Evolutionary conservation across 2,888 invertebrate genomes (phyloP), one percentile per base, ranked within the genome.

Genomic region (Mactromeris polynyma): DNA sequence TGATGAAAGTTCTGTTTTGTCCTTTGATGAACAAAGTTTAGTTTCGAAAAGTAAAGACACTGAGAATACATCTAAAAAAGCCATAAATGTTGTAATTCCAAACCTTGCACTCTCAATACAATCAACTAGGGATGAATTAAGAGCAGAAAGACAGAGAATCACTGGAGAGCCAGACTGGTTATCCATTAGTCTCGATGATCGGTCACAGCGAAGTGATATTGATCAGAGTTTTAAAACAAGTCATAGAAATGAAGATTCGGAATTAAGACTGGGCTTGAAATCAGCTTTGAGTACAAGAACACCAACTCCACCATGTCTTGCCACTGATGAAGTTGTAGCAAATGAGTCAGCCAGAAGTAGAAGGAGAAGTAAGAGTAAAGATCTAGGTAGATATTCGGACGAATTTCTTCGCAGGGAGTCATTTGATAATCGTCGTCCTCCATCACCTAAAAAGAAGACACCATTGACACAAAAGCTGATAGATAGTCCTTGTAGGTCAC

Each of bases 351-450:
- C 91, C 6, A 78, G 91, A 33, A 91, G 81, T 77, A 85, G 80
- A 42, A 78, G 89, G 9, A 85, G 89, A 80, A 85, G 83, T 26
- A 89, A 85, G 42, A 58, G 64, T 31, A 89, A 80, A 31, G 83
- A 85, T 51, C 6, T 85, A 7, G 77, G 31, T 26, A 14, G 58
- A n/a, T 89, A 89, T 38, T 82, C 81, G 46, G 86, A 90, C 33
- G 92, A 92, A 17, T 89, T 73, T 69, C 40, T 88, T 26, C 89
- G 86, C 85, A 86, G 90, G 58, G 92, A 92, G 77, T 92, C 92
- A 38, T 87, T 88, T 38, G 46, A 88, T 58, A 92, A 92, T 69
- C 86, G 81, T n/a, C 83, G 92, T 42, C 92, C 92, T 21, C 83
- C 86, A 17, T 90, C 92, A 6, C 90, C 90, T 64, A 89, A 87